Evolutionary conservation across 2,113 vertebrate genomes (phyloP).

Genomic region (Tricholaema leucomelas): DNA sequence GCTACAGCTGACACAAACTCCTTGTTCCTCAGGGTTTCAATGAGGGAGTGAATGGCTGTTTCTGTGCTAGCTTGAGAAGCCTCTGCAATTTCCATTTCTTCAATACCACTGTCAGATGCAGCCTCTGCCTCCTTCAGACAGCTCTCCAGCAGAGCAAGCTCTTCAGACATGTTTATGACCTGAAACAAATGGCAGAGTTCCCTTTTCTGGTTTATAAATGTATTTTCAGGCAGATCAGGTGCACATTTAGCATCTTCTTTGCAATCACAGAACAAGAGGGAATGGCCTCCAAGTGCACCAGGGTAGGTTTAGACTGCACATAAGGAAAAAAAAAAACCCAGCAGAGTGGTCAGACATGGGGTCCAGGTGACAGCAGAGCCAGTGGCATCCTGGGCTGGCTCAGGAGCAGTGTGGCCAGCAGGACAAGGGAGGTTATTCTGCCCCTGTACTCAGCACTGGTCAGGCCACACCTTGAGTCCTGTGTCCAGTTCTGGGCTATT

Average conservation of each 20-base stretch:
- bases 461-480: no score
- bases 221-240: not conserved
- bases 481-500: no score
- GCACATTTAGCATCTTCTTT: not conserved
- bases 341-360: no score
- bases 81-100: conserved; percentile 85
- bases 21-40: conserved; percentile 88
- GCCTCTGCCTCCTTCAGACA: conserved; percentile 90
- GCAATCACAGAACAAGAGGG: not conserved
- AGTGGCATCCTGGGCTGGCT: no score
- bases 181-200: conserved; percentile 55
- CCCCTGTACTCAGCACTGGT: no score
- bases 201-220: not conserved
- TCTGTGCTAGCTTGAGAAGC: conserved; percentile 89
- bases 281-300: no score
- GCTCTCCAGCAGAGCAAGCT: conserved; percentile 88
- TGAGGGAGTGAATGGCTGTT: conserved; percentile 93
- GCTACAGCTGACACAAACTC: conserved; percentile 89
- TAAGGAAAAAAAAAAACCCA: no score
- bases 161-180: conserved; percentile 98
- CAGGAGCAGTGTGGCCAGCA: no score
- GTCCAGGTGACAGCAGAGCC: no score
- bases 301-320: no score
- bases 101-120: conserved; percentile 76
- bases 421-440: no score